phyloP scores from a whole-genome alignment of 1,140 invertebrate genomes.

The Temnothorax nylanderi region DNA sequence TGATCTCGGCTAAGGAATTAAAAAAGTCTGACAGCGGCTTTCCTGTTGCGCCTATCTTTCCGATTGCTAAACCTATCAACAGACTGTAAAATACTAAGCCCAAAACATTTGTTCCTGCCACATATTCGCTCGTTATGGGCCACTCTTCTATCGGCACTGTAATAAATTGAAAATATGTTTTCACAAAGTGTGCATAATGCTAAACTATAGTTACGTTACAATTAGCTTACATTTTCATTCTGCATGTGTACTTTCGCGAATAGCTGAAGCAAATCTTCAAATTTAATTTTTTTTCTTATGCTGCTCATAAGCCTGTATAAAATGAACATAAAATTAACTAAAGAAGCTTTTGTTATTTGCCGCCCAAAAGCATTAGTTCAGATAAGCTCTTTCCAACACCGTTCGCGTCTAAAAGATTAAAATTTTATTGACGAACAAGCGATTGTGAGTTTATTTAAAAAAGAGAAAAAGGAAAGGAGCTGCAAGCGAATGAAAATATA shows the following conservation, averaged over 20 bases:
- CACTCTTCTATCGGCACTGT: conserved; percentile 81
- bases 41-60: conserved; percentile 83
- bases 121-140: conserved; percentile 81
- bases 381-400: not conserved
- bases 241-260: not conserved
- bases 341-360: not conserved
- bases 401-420: not conserved
- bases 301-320: not conserved
- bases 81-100: conserved; percentile 87
- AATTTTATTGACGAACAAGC: not conserved
- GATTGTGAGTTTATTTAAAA: not conserved
- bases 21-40: conserved; percentile 86
- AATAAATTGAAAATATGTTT: conserved; percentile 22
- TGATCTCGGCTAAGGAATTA: conserved; percentile 84
- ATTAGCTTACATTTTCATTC: not conserved
- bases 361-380: not conserved
- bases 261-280: not conserved
- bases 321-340: not conserved
- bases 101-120: conserved; percentile 86
- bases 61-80: conserved; percentile 86
- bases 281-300: not conserved
- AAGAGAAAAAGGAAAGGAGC: not conserved
- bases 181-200: not conserved
- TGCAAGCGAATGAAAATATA: not conserved
- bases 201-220: not conserved